Percentiles rank a stretch among this genome's conserved stretches.
phyloP scores from a whole-genome alignment of 2,113 vertebrate species.

The Shinisaurus crocodilurus region DNA sequence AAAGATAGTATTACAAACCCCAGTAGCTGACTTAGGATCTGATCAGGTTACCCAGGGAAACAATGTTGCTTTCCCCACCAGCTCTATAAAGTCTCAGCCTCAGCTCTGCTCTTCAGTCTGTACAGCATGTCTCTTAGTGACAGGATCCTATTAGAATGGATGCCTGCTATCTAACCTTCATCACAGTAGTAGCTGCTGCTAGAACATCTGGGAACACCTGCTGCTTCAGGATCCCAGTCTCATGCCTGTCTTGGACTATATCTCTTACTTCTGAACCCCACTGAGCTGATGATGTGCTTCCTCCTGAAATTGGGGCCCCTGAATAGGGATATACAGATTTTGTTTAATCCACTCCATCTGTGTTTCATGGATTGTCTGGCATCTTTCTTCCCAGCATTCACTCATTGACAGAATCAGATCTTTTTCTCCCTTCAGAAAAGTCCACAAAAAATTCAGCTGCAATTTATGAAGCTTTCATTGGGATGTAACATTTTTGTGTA shows the following conservation, averaged over 20 bases:
- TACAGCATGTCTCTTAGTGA: background rate
- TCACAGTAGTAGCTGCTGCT: no score
- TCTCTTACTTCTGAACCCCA: background rate
- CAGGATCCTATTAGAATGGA: background rate
- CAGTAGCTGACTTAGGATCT: background rate
- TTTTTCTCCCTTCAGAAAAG: no score
- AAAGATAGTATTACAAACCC: background rate
- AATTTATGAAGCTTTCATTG: no score
- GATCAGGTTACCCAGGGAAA: background rate
- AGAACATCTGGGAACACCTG: background rate
- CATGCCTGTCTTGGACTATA: background rate
- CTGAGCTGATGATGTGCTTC: no score
- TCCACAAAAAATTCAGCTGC: no score
- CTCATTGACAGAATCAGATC: no score
- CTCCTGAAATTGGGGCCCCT: background rate
- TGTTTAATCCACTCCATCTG: no score
- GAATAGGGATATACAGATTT: no score
- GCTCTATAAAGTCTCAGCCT: background rate
- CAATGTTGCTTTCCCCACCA: background rate
- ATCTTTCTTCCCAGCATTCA: no score
- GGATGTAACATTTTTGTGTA: no score
- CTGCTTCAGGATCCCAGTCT: background rate
- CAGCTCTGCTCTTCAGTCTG: background rate
- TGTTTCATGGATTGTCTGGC: no score
- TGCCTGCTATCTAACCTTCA: background rate